Conservation (phyloP, 2,888 invertebrate genomes). For the Nomada goodeniana region DNA sequence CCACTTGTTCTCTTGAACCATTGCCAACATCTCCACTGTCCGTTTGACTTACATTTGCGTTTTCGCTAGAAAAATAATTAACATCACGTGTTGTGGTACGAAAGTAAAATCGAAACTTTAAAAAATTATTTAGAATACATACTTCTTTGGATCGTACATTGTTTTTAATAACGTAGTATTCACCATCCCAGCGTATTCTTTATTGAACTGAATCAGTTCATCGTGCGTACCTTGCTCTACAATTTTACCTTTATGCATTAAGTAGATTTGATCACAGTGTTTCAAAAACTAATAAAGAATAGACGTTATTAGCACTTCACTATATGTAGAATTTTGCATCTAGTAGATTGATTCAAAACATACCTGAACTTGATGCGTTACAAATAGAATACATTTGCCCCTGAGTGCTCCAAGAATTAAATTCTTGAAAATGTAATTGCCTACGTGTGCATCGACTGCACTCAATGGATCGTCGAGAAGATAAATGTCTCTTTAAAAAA, state of each 20-base stretch:
- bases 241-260: constrained; percentile 86
- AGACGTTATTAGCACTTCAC: background rate
- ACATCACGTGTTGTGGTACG: background rate
- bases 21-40: background rate
- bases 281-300: constrained; percentile 84
- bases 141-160: constrained; percentile 30
- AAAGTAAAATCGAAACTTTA: background rate
- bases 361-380: constrained; percentile 87
- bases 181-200: constrained; percentile 78
- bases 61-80: constrained; percentile 9
- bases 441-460: constrained; percentile 85
- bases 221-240: constrained; percentile 86
- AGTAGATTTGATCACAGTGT: constrained; percentile 86
- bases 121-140: background rate
- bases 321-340: background rate
- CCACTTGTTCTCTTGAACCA: constrained; percentile 2
- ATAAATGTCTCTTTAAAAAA: constrained; percentile 85
- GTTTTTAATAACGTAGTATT: constrained; percentile 45
- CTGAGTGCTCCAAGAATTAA: constrained; percentile 85
- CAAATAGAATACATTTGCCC: constrained; percentile 86
- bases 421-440: constrained; percentile 85
- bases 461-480: constrained; percentile 87
- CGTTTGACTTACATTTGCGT: background rate
- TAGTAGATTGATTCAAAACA: background rate
- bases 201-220: constrained; percentile 83